Base-by-base conservation (phyloP, 2,888 invertebrate species). In the Neria commutata region DNA sequence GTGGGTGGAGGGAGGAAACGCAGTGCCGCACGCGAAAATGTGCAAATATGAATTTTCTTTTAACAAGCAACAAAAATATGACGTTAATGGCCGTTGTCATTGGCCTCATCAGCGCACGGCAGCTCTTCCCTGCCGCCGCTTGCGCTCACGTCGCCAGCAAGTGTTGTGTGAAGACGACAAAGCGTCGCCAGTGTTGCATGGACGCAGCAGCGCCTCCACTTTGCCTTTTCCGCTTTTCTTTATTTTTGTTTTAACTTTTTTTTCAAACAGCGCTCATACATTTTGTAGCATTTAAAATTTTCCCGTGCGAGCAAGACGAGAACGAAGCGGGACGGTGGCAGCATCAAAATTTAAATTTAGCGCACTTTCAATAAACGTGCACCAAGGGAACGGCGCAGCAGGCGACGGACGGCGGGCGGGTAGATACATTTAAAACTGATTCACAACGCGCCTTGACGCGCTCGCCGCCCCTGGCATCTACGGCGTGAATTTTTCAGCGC, bases 51-150 rank as follows among this genome's bases (percentile, higher is more conserved):
- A 33, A 33, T 17, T 47, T 8, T 46, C 24, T 3, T 51, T 60
- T 56, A 60, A 60, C 60, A 56, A 56, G 60, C 60, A 60, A 53
- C 56, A 60, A 49, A 46, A 37, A 58, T 58, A 61, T 61, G 61
- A 58, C 61, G 61, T 54, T 61, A 61, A 61, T 61, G 57, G 61
- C 54, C 57, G 61, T 61, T 61, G 61, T 61, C 61, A 61, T 61
- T 58, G 61, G 57, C 60, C 60, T 60, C 60, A 60, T 56, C 56
- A 60, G 56, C 16, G 19, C 33, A 21, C 54, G 21, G 8, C 6
- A 24, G 10, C 8, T 4, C 19, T 45, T 11, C 17, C 19, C 19
- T 11, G 6, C 33, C 8, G 33, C 14, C 14, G 33, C 33, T 33
- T 33, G 8, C 33, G 33, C 8, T 33, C 10, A 10, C 14, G 10